Evolutionary conservation across 2,888 invertebrate species (phyloP).

Genomic region (Drosophila cognata): DNA sequence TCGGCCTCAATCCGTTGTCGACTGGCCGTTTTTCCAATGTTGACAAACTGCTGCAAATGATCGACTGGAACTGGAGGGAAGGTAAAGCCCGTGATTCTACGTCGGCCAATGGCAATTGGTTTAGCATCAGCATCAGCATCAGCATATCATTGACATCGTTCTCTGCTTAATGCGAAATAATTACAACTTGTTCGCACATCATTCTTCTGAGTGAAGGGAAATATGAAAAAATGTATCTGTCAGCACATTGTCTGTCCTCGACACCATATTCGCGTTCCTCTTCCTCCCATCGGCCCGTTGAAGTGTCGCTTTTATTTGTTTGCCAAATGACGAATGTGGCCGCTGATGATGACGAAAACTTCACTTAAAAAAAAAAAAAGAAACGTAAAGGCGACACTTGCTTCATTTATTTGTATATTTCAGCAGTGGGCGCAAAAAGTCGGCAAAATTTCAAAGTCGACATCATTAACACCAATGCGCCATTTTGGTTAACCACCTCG

Average conservation of each 20-base stretch:
- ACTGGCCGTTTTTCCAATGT: constrained; percentile 37
- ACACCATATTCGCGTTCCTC: neutral
- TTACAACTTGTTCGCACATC: constrained; percentile 79
- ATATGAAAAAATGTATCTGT: constrained; percentile 58
- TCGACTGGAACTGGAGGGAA: neutral
- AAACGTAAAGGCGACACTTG: constrained; percentile 63
- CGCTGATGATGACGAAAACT: constrained; percentile 63
- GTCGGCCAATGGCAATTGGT: constrained; percentile 27
- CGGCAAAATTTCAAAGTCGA: constrained; percentile 77
- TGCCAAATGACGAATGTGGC: constrained; percentile 75
- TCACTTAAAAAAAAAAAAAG: constrained; percentile 27
- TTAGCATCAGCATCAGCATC: constrained; percentile 35
- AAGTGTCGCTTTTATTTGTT: constrained; percentile 68
- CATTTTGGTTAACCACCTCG: constrained; percentile 57
- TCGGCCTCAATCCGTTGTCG: constrained; percentile 1
- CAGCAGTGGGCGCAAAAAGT: constrained; percentile 66
- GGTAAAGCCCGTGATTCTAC: neutral
- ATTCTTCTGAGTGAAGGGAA: constrained; percentile 44
- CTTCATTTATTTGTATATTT: constrained; percentile 65
- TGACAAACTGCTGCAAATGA: constrained; percentile 49
- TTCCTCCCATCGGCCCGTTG: neutral
- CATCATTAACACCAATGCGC: constrained; percentile 77
- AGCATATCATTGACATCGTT: constrained; percentile 49
- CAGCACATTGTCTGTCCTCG: constrained; percentile 59
- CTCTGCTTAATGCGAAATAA: constrained; percentile 74